These are phyloP conservation scores for Ataeniobius toweri DNA, from an alignment of 2,797 vertebrate genomes.

Conservation along the genomic window DNA sequence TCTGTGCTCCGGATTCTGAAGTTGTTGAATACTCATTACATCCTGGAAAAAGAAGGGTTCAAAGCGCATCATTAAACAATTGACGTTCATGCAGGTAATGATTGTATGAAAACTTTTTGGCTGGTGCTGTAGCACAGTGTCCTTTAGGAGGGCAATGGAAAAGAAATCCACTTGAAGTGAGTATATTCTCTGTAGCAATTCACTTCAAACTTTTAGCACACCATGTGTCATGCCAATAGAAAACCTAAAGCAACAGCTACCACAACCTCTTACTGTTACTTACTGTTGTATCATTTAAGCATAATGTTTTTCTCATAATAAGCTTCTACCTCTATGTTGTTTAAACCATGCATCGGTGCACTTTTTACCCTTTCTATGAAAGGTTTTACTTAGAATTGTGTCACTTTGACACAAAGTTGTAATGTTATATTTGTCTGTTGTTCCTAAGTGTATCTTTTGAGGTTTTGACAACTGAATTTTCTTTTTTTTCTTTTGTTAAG, in stretches of 20 bases:
- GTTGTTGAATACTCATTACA: background rate
- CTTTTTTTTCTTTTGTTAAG: background rate
- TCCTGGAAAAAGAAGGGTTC: background rate
- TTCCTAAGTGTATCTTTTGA: background rate
- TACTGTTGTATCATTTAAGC: no score
- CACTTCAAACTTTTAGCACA: background rate
- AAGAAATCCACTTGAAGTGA: background rate
- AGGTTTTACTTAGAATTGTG: slow-evolving; percentile 62
- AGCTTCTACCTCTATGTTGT: slow-evolving; percentile 71
- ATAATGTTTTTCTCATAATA: slow-evolving; percentile 25
- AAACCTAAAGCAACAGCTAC: background rate
- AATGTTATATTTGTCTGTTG: slow-evolving; percentile 29
- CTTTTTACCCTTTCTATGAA: slow-evolving; percentile 72
- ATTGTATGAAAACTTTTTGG: background rate
- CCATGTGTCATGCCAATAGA: background rate
- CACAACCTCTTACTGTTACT: slow-evolving; percentile 1
- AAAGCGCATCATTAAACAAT: background rate
- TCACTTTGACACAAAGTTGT: slow-evolving; percentile 70
- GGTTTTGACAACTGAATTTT: slow-evolving; percentile 3
- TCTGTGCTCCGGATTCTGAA: background rate
- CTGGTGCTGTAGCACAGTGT: background rate
- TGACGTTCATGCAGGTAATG: background rate
- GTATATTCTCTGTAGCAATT: background rate
- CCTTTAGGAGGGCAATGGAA: background rate
- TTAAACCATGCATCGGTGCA: slow-evolving; percentile 43